Evolutionary conservation across 1,140 invertebrate species (phyloP), one percentile per base, ranked within the genome.

Genomic region (Stegodyphus dumicola): DNA sequence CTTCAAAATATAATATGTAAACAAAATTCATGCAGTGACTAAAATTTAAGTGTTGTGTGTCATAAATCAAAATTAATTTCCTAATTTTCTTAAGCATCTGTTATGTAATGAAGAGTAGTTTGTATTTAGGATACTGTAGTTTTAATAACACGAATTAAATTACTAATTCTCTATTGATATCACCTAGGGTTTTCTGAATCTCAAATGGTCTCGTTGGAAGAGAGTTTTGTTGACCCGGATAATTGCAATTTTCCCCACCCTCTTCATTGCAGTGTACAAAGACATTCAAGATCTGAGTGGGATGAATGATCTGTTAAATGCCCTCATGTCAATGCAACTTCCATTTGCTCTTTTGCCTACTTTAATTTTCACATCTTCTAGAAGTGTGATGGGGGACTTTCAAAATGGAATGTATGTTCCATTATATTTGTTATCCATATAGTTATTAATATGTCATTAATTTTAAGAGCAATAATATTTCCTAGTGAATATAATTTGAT

Each of bases 221-320:
- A 90, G 97, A 91, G 95, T 98, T 9, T 90, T 98, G 7, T 92
- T 96, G 79, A 98, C 96, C 0, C 92, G 97, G 87, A 93, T 94
- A 4, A 95, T 98, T 88, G 97, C 97, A 17, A 97, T 98, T 88
- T 90, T 95, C 13, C 97, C 96, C 5, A 98, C 96, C n/a, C 94
- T 98, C 86, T 92, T 95, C 11, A 92, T 96, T 3, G 95, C 96
- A 4, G 93, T 94, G 87, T 96, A 89, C 87, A 93, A 93, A 75
- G 91, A 94, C 77, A 94, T 98, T 88, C 89, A 93, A n/a, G 93
- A 96, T 87, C 90, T 98, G 60, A 95, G 95, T 48, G 91, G 91
- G 48, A 94, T 98, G 94, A 98, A 98, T 90, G 96, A 98, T 90
- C 91, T 95, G 15, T 91, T 98, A 2, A 98, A 98, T 91, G 95